Evolutionary conservation across 2,888 invertebrate species (phyloP).

Genomic region (Mycalesis mineus): DNA sequence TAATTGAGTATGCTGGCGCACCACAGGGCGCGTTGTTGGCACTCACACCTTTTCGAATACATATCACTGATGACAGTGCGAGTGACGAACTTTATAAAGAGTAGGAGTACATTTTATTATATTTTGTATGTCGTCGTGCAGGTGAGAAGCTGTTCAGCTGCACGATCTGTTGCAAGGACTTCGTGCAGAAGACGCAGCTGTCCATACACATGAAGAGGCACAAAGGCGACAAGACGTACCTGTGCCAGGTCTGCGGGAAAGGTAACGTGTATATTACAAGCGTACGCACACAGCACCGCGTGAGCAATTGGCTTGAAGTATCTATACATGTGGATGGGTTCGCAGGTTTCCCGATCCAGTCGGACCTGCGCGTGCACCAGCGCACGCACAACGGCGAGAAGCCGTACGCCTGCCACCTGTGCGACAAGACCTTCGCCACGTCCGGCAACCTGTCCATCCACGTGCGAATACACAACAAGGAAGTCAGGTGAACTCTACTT

Average conservation of each 20-base stretch:
- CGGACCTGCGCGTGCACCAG: conserved; percentile 66
- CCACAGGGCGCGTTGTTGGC: no score
- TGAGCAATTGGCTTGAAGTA: not conserved
- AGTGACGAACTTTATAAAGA: no score
- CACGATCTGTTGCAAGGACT: conserved; percentile 64
- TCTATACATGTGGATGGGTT: not conserved
- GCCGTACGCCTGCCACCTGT: conserved; percentile 65
- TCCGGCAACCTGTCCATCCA: conserved; percentile 70
- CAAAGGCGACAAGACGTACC: conserved; percentile 63
- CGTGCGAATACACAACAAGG: conserved; percentile 67
- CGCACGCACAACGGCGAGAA: conserved; percentile 70
- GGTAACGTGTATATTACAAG: conserved; percentile 45
- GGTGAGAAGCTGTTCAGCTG: conserved; percentile 65
- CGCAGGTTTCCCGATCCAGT: conserved; percentile 66
- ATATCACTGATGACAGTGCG: no score
- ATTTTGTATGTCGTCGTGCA: conserved; percentile 35
- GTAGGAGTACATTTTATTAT: no score
- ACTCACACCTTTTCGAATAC: no score
- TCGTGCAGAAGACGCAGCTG: conserved; percentile 66
- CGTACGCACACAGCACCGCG: not conserved
- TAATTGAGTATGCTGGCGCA: no score
- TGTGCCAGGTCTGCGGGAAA: conserved; percentile 72
- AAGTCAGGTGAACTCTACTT: conserved; percentile 64
- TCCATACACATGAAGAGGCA: conserved; percentile 68
- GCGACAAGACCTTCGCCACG: conserved; percentile 66